phyloP scores from a whole-genome alignment of 2,797 vertebrate genomes.

The Oreonectes daqikongensis region DNA sequence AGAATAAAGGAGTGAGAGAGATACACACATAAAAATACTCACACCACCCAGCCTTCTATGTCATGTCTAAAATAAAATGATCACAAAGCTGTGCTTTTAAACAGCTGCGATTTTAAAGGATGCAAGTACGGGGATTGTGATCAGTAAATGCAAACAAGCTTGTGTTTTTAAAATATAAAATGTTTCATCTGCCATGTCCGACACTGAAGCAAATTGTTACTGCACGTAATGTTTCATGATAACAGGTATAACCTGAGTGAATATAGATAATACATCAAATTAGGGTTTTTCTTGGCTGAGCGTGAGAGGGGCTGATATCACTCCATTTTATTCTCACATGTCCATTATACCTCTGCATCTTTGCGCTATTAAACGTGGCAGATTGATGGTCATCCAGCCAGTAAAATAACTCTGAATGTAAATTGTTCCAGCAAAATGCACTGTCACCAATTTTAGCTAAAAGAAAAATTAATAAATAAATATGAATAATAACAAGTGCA shows the following conservation, averaged over 20 bases:
- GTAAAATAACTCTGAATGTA: slow-evolving; percentile 31
- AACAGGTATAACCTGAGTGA: slow-evolving; percentile 28
- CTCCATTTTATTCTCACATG: slow-evolving; percentile 19
- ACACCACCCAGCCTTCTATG: slow-evolving; percentile 26
- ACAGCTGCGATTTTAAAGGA: background rate
- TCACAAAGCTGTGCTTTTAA: slow-evolving; percentile 4
- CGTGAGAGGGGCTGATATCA: slow-evolving; percentile 1
- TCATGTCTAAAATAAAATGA: background rate
- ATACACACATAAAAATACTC: slow-evolving; percentile 32
- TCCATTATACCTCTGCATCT: slow-evolving; percentile 33
- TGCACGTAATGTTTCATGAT: slow-evolving; percentile 8
- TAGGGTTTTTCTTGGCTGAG: slow-evolving; percentile 15
- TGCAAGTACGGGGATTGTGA: background rate
- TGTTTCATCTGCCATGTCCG: slow-evolving; percentile 1
- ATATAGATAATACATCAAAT: slow-evolving; percentile 29
- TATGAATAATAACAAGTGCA: slow-evolving; percentile 36
- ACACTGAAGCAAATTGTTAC: slow-evolving; percentile 6
- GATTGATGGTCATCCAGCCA: slow-evolving; percentile 32
- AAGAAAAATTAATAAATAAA: slow-evolving; percentile 40
- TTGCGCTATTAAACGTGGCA: slow-evolving; percentile 21
- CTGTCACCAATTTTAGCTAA: slow-evolving; percentile 41
- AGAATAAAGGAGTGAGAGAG: slow-evolving; percentile 64
- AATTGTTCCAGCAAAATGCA: slow-evolving; percentile 30
- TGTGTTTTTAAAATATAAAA: background rate
- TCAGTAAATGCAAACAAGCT: background rate